Percentiles rank a stretch among this genome's conserved stretches.
Conservation (phyloP, 1,140 invertebrate species). For the Laupala kohalensis region DNA sequence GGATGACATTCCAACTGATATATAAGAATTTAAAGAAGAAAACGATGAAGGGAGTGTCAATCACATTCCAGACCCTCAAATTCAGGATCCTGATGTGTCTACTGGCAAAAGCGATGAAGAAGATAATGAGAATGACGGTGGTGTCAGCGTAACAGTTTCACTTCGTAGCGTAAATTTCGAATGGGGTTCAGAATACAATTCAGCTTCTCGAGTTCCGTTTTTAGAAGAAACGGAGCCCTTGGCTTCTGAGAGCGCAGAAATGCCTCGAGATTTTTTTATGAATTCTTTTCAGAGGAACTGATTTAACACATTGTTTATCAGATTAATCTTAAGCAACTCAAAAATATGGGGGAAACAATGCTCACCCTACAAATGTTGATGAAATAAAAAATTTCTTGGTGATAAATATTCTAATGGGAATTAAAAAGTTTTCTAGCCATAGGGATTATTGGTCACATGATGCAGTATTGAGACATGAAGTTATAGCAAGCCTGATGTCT, state of each 20-base stretch:
- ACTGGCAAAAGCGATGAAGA: too few relatives aligned
- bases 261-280: too few relatives aligned
- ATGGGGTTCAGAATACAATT: not conserved
- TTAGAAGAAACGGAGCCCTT: not conserved
- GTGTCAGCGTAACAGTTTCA: not conserved
- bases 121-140: too few relatives aligned
- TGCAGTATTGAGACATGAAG: slow-evolving; percentile 23
- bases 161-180: not conserved
- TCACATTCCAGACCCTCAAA: too few relatives aligned
- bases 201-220: not conserved
- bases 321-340: not conserved
- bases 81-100: too few relatives aligned
- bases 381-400: slow-evolving; percentile 21
- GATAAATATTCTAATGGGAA: slow-evolving; percentile 23
- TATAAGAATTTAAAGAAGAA: too few relatives aligned
- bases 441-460: slow-evolving; percentile 25
- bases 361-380: slow-evolving; percentile 12
- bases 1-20: too few relatives aligned
- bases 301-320: not conserved
- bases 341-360: not conserved
- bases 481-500: slow-evolving; percentile 26
- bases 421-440: slow-evolving; percentile 20
- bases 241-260: too few relatives aligned
- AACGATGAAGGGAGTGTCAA: too few relatives aligned
- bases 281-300: too few relatives aligned